Conservation (phyloP, 2,113 vertebrate genomes). For the Motacilla alba region DNA sequence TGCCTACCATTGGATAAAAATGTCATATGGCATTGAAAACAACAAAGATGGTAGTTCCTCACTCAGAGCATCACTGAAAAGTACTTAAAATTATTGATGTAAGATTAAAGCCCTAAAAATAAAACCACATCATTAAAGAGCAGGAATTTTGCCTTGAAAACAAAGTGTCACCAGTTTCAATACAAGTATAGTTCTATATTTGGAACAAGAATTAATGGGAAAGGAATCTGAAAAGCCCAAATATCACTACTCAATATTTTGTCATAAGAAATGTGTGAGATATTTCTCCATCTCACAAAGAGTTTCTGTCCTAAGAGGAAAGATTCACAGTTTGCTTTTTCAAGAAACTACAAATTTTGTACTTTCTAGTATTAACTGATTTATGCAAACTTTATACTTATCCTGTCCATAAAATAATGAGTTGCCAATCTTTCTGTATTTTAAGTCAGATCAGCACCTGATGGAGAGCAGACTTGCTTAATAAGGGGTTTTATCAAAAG, state of each 20-base stretch:
- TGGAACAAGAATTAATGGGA: background rate
- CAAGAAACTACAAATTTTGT: background rate
- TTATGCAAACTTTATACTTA: background rate
- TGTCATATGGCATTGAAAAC: background rate
- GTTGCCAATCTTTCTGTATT: background rate
- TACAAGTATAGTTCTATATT: background rate
- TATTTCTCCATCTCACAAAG: background rate
- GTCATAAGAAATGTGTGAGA: background rate
- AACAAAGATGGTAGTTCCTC: background rate
- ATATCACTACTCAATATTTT: background rate
- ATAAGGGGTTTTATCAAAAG: background rate
- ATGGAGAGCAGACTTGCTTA: background rate
- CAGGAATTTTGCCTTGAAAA: background rate
- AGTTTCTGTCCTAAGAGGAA: background rate
- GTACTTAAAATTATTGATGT: background rate
- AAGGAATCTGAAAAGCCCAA: background rate
- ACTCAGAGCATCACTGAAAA: background rate
- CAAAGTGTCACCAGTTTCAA: background rate
- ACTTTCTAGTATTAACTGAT: background rate
- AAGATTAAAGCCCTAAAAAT: background rate
- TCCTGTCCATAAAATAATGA: background rate
- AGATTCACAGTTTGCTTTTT: background rate
- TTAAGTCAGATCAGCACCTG: slow-evolving; percentile 30
- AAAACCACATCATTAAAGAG: background rate
- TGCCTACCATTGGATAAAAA: background rate